phyloP scores from a whole-genome alignment of 2,797 vertebrate genomes.

The Lepilemur septentrionalis region DNA sequence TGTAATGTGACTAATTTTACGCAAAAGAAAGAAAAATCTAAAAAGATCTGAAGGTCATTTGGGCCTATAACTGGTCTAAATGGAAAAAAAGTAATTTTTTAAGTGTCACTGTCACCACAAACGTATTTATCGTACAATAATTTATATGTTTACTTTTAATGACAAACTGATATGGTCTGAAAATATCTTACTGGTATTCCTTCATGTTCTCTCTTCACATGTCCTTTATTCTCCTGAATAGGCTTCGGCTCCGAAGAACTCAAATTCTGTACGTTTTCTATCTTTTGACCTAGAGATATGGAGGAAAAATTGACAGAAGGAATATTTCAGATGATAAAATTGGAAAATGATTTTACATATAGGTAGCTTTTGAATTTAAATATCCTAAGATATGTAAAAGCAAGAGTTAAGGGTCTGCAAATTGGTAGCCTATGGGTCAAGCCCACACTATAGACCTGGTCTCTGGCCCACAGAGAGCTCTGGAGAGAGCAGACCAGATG shows the following conservation, averaged over 20 bases:
- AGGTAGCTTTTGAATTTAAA: background rate
- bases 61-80: background rate
- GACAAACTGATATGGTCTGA: background rate
- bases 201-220: conserved; percentile 86
- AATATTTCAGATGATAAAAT: conserved; percentile 28
- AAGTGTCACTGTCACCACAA: background rate
- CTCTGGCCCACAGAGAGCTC: background rate
- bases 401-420: background rate
- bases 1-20: conserved; percentile 31
- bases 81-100: background rate
- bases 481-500: background rate
- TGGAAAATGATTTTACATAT: background rate
- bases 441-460: background rate
- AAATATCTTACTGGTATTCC: conserved; percentile 88
- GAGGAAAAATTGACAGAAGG: background rate
- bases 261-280: conserved; percentile 88
- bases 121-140: background rate
- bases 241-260: conserved; percentile 85
- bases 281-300: conserved; percentile 88
- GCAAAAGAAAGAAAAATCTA: conserved; percentile 10
- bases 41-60: conserved; percentile 16
- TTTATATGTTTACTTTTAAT: background rate
- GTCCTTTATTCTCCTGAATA: conserved; percentile 83
- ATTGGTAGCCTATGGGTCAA: background rate
- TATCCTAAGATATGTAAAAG: background rate